phyloP scores from a whole-genome alignment of 2,888 invertebrate genomes.

The Norana najaformis region DNA sequence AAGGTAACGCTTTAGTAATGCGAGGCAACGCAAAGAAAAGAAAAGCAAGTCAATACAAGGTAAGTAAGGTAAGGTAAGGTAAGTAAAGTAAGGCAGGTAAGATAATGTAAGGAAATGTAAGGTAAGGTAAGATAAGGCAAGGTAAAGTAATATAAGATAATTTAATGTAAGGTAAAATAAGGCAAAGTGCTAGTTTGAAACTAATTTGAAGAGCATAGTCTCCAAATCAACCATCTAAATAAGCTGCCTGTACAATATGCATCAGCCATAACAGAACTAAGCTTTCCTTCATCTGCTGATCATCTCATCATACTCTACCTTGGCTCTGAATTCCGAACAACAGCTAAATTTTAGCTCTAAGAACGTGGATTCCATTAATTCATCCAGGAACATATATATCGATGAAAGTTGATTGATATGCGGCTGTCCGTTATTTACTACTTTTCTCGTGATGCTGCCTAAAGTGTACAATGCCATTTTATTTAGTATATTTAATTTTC shows the following conservation, averaged over 20 bases:
- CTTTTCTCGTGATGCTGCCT: background rate
- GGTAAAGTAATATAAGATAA: background rate
- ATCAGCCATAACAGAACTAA: too few relatives aligned
- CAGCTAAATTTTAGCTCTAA: background rate
- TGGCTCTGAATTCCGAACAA: background rate
- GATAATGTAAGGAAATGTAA: background rate
- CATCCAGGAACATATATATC: background rate
- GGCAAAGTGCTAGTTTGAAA: too few relatives aligned
- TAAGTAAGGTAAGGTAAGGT: background rate
- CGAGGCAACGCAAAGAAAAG: background rate
- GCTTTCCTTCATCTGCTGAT: too few relatives aligned
- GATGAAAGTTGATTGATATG: background rate
- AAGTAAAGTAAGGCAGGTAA: background rate
- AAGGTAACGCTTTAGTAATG: background rate
- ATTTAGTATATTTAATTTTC: background rate
- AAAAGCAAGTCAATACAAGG: background rate
- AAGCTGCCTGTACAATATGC: too few relatives aligned
- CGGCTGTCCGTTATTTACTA: background rate
- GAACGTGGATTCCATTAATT: background rate
- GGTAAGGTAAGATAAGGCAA: too few relatives aligned
- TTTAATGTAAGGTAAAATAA: too few relatives aligned
- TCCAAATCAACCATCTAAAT: too few relatives aligned
- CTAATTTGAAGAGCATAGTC: too few relatives aligned
- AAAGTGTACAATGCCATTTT: background rate
- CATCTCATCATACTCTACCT: too few relatives aligned